phyloP scores from a whole-genome alignment of 2,797 vertebrate species.

The Chelon auratus region DNA sequence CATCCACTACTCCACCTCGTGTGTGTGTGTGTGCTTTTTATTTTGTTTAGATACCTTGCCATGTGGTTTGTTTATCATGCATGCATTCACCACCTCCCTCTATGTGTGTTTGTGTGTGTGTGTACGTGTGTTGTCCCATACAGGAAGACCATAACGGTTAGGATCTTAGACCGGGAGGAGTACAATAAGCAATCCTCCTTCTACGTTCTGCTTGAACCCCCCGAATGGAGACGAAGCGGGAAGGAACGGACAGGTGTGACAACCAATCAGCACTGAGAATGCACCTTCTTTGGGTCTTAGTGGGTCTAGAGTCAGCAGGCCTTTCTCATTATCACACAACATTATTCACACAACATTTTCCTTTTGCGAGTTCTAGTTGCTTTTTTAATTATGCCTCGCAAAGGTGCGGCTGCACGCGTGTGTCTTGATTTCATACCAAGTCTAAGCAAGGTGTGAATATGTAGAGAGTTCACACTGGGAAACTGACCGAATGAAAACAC shows the following conservation, averaged over 20 bases:
- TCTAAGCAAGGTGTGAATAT: background rate
- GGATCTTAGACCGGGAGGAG: conserved; percentile 98
- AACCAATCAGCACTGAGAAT: conserved; percentile 67
- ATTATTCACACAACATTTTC: background rate
- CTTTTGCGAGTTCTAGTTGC: too few species aligned
- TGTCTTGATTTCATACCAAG: background rate
- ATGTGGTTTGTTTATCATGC: conserved; percentile 70
- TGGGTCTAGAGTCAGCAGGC: conserved; percentile 60
- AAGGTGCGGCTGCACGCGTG: background rate
- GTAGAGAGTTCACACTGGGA: background rate
- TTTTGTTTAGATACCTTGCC: conserved; percentile 42
- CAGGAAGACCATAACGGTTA: conserved; percentile 98
- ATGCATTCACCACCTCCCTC: conserved; percentile 81
- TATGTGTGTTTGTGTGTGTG: conserved; percentile 83
- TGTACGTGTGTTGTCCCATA: conserved; percentile 89
- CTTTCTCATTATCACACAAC: background rate
- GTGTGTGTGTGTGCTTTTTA: conserved; percentile 30
- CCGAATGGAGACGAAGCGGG: conserved; percentile 91
- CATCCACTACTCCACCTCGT: conserved; percentile 52
- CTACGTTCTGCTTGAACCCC: conserved; percentile 94
- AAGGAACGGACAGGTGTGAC: conserved; percentile 97
- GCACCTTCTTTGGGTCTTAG: conserved; percentile 25
- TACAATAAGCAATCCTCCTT: conserved; percentile 99
- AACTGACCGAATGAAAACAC: background rate
- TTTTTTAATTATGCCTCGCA: background rate